A percentile compares a stretch with the other conserved stretches of the same genome.
phyloP scores from a whole-genome alignment of 2,113 vertebrate genomes.

The Pachycephala philippinensis region DNA sequence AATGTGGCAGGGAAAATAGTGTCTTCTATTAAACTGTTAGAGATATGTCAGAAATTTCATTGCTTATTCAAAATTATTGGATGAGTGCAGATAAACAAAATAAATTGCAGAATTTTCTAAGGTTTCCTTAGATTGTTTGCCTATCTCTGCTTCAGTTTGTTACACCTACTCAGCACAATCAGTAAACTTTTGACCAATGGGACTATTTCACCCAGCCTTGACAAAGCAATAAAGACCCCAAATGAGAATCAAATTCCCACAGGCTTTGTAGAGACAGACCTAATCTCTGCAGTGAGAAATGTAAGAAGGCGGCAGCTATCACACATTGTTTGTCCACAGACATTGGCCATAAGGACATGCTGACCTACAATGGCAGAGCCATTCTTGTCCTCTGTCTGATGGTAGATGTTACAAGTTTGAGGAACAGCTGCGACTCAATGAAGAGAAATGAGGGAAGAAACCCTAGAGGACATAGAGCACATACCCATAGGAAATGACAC shows the following conservation, averaged over 20 bases:
- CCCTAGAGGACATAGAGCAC: background rate
- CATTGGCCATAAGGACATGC: background rate
- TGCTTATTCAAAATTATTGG: constrained; percentile 39
- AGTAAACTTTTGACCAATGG: background rate
- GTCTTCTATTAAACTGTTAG: constrained; percentile 49
- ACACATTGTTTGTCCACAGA: background rate
- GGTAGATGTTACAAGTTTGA: background rate
- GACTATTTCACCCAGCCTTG: background rate
- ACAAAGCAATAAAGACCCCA: background rate
- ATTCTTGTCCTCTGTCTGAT: background rate
- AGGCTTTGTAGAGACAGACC: background rate
- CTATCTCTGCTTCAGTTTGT: background rate
- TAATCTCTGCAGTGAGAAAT: background rate
- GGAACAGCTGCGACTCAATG: background rate
- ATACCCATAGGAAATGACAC: background rate
- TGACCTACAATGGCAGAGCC: background rate
- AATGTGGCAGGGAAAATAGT: constrained; percentile 27
- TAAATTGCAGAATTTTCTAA: constrained; percentile 14
- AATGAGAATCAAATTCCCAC: background rate
- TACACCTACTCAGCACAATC: background rate
- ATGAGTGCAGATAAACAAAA: constrained; percentile 1
- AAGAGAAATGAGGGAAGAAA: background rate
- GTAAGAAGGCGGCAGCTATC: background rate
- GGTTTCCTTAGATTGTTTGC: background rate
- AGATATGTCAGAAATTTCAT: constrained; percentile 52